phyloP scores from a whole-genome alignment of 2,888 invertebrate genomes.

The Plemyria rubiginata region DNA sequence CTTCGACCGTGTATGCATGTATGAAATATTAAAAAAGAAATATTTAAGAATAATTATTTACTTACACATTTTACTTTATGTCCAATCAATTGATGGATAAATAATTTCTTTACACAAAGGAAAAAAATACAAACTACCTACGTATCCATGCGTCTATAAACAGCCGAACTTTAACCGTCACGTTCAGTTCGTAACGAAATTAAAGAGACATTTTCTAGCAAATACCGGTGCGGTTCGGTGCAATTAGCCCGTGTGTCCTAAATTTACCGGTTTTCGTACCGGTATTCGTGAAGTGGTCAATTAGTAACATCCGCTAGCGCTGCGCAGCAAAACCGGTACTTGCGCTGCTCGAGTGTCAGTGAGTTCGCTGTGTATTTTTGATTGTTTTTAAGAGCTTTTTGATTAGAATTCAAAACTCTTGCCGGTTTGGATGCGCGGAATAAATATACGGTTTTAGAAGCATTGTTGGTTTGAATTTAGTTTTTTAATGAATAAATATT shows the following conservation, averaged over 20 bases:
- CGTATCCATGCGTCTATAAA: not conserved
- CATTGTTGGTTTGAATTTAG: too few species aligned
- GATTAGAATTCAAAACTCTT: too few species aligned
- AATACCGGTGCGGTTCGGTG: slow-evolving; percentile 32
- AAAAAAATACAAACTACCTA: not conserved
- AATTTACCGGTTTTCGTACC: slow-evolving; percentile 29
- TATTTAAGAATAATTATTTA: too few species aligned
- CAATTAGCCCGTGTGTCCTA: slow-evolving; percentile 36
- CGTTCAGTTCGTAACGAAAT: slow-evolving; percentile 36
- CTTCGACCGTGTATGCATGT: not conserved
- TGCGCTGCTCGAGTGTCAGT: slow-evolving; percentile 9
- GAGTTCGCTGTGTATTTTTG: slow-evolving; percentile 10
- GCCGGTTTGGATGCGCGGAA: too few species aligned
- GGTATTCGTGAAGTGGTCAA: slow-evolving; percentile 36
- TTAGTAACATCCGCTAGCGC: slow-evolving; percentile 35
- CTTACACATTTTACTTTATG: too few species aligned
- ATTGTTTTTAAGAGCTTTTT: slow-evolving; percentile 7
- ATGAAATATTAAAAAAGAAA: too few species aligned
- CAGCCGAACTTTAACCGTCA: not conserved
- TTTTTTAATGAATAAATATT: too few species aligned
- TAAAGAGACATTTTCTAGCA: slow-evolving; percentile 35
- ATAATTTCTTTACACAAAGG: too few species aligned
- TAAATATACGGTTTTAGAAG: too few species aligned
- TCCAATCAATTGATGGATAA: too few species aligned
- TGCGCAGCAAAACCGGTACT: slow-evolving; percentile 9